Evolutionary conservation across 2,888 invertebrate genomes (phyloP).

Genomic region (Limenitis camilla): DNA sequence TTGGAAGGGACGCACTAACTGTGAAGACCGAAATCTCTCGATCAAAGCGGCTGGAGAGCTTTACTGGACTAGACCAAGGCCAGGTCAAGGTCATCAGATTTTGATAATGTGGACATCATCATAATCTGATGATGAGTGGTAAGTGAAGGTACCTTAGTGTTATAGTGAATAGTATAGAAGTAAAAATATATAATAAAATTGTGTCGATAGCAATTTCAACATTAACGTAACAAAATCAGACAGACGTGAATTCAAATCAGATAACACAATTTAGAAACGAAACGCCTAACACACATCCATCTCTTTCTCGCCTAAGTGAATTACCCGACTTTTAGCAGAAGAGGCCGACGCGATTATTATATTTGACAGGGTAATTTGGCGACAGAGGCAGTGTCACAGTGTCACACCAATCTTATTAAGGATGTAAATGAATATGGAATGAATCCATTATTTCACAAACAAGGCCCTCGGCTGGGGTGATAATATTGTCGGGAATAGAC

Average conservation of each 20-base stretch:
- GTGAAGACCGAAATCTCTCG: no score
- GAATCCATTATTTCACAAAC: slow-evolving; percentile 73
- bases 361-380: slow-evolving; percentile 66
- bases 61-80: no score
- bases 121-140: no score
- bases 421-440: slow-evolving; percentile 73
- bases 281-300: slow-evolving; percentile 32
- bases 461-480: slow-evolving; percentile 51
- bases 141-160: no score
- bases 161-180: no score
- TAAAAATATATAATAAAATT: background rate
- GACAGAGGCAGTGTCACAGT: slow-evolving; percentile 54
- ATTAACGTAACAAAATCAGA: slow-evolving; percentile 61
- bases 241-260: slow-evolving; percentile 61
- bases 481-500: slow-evolving; percentile 52
- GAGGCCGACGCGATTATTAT: slow-evolving; percentile 52
- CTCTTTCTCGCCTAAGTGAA: slow-evolving; percentile 34
- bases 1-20: no score
- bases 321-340: slow-evolving; percentile 35
- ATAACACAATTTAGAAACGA: slow-evolving; percentile 45
- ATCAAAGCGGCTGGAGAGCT: no score
- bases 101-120: no score
- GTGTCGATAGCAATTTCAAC: slow-evolving; percentile 37
- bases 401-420: slow-evolving; percentile 65
- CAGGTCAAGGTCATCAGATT: no score